Evolutionary conservation across 2,797 vertebrate species (phyloP).

Genomic region (Cheirogaleus major): DNA sequence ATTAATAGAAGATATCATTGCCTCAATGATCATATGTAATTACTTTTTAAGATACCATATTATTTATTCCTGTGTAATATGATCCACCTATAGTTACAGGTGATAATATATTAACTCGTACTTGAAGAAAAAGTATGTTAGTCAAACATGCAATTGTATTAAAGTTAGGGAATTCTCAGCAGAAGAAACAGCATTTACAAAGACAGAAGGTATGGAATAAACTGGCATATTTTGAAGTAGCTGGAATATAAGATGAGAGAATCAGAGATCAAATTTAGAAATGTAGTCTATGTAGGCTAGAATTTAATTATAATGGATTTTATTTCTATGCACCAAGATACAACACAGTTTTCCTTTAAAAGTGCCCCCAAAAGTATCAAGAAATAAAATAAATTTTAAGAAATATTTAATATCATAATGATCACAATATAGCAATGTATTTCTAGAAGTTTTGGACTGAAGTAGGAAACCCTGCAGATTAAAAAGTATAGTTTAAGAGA

Average conservation of each 20-base stretch:
- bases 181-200: background rate
- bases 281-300: background rate
- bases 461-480: background rate
- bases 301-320: background rate
- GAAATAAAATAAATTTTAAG: background rate
- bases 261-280: background rate
- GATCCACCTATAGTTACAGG: background rate
- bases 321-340: background rate
- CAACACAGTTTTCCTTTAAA: background rate
- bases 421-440: background rate
- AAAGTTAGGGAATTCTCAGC: background rate
- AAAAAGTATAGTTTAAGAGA: slow-evolving; percentile 14
- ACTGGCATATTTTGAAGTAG: background rate
- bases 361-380: background rate
- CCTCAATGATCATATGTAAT: background rate
- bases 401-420: background rate
- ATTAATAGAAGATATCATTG: background rate
- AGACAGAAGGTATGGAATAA: background rate
- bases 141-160: background rate
- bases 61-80: background rate
- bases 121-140: background rate
- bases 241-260: background rate
- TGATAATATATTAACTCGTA: background rate
- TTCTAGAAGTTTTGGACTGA: background rate
- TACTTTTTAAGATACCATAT: background rate